Conservation (phyloP, 2,888 invertebrate species). For the Phalera bucephala region DNA sequence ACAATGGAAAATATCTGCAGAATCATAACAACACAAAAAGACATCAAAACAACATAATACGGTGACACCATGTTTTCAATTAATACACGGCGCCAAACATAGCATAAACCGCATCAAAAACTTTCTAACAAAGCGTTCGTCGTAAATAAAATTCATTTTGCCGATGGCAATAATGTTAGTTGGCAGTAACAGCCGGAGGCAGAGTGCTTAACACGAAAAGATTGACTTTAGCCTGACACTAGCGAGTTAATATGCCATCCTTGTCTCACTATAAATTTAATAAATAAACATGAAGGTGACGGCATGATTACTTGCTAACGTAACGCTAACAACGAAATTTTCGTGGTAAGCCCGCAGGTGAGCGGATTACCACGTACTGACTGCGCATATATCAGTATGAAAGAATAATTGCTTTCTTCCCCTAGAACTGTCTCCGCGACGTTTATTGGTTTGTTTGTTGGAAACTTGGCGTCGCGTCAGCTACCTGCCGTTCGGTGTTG, state of each 20-base stretch:
- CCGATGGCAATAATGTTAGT: constrained; percentile 28
- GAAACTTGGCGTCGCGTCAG: constrained; percentile 52
- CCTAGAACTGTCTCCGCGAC: constrained; percentile 59
- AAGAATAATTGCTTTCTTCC: constrained; percentile 61
- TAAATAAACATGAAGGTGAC: too few relatives aligned
- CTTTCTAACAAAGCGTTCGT: constrained; percentile 17
- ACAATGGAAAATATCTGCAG: too few relatives aligned
- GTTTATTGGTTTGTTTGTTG: constrained; percentile 73
- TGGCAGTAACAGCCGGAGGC: constrained; percentile 7
- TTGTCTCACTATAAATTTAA: too few relatives aligned
- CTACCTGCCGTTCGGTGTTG: constrained; percentile 43
- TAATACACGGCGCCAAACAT: background rate
- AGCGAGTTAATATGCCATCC: too few relatives aligned
- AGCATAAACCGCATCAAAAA: constrained; percentile 10
- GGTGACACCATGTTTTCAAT: background rate
- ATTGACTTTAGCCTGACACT: too few relatives aligned
- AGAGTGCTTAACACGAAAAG: background rate
- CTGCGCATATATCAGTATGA: constrained; percentile 42
- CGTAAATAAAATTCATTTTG: constrained; percentile 24
- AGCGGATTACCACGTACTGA: constrained; percentile 38
- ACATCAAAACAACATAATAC: too few relatives aligned
- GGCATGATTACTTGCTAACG: too few relatives aligned
- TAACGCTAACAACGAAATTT: too few relatives aligned
- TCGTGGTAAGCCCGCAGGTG: constrained; percentile 27
- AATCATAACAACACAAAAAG: too few relatives aligned